Base-by-base conservation (phyloP, 35 echinoderm and acorn worm species). In the Ptychodera flava region DNA sequence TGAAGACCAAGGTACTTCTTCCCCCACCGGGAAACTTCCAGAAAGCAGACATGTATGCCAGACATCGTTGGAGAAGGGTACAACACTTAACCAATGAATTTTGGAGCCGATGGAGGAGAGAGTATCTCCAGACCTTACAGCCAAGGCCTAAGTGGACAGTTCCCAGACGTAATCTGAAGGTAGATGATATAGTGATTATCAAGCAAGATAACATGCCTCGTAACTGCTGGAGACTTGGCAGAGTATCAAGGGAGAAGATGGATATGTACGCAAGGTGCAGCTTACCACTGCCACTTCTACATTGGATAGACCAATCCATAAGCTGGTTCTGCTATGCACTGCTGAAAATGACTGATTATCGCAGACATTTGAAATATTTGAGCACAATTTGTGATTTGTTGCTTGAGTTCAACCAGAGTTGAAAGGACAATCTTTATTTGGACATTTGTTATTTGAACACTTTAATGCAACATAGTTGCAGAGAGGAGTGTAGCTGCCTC, bases 1-100 rank as follows among this genome's bases (percentile, higher is more conserved):
- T 77, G 45, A 90, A 77, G 78, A 80, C 92, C 0, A 84, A 81
- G 31, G 79, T 90, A 1, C 0, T 93, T 16, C 38, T 90, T 15
- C 83, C 88, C 35, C 92, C 92, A 16, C 92, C 92, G 32, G 92
- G 92, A 16, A 81, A 83, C 64, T 93, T 93, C 30, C 88, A 85
- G 52, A 35, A 37, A 32, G 45, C 36, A 64, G 86, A 92, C 33
- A 32, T 89, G 0, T 92, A 92, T 76, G 28, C 79, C 37, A 33
- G 75, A 16, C 88, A 88, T 30, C 45, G 45, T 37, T 91, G 91
- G 91, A 82, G 86, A 79, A 81, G 86, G 31, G 91, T 92, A 0
- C 91, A 92, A 76, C 64, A 87, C 36, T 36, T 92, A 28, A 77
- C 91, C 0, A 89, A 92, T 52, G 78, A 92, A 33, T 92, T 92